Percentiles rank a stretch among this genome's conserved stretches.
phyloP scores from a whole-genome alignment of 1,140 invertebrate species.

The Drosophila asahinai region DNA sequence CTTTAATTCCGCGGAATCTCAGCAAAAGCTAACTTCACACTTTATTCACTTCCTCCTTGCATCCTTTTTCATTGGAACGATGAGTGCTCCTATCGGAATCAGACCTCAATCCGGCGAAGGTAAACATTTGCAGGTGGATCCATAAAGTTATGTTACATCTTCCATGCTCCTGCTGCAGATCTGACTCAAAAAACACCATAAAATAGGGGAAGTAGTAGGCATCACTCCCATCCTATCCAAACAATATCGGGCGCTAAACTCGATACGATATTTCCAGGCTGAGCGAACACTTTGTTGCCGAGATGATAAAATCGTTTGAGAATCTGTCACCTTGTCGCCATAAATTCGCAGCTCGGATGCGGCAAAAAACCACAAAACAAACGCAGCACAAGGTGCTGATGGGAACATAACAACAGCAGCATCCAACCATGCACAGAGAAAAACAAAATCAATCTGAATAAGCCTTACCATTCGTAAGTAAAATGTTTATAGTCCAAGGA shows the following conservation, averaged over 20 bases:
- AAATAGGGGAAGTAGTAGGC: conserved; percentile 46
- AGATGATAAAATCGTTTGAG: conserved; percentile 80
- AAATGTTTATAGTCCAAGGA: not conserved
- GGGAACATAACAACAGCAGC: conserved; percentile 5
- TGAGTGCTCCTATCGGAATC: conserved; percentile 3
- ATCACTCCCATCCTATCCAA: conserved; percentile 49
- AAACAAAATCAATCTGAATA: not conserved
- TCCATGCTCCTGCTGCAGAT: conserved; percentile 49
- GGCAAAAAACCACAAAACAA: conserved; percentile 49
- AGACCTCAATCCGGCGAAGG: conserved; percentile 25
- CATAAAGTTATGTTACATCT: conserved; percentile 60
- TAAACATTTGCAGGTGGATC: conserved; percentile 22
- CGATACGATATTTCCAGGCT: conserved; percentile 36
- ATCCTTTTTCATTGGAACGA: conserved; percentile 22
- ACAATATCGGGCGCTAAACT: conserved; percentile 48
- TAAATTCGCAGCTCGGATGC: conserved; percentile 57
- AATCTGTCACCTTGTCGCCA: conserved; percentile 79
- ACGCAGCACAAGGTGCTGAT: conserved; percentile 18
- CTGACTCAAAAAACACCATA: conserved; percentile 39
- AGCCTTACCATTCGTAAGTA: not conserved
- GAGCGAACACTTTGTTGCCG: conserved; percentile 64
- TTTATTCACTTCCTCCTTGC: conserved; percentile 20
- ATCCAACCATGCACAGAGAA: not conserved
- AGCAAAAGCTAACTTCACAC: conserved; percentile 2
- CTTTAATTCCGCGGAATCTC: too few species aligned